Conservation (phyloP, 1,140 invertebrate species). For the Neodiprion fabricii region DNA sequence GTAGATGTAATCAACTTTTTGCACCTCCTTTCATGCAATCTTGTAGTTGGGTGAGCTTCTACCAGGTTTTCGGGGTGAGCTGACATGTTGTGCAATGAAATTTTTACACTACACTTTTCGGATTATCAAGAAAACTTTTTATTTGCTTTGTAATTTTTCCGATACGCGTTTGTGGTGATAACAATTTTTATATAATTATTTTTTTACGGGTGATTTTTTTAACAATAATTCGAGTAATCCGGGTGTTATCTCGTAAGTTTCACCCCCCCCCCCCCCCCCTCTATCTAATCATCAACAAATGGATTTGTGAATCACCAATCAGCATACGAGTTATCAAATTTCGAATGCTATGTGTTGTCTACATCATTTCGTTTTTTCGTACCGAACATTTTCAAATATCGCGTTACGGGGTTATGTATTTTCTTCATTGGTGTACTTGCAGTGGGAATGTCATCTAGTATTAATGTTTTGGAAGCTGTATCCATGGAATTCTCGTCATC, state of each 20-base stretch:
- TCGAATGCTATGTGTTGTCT: not conserved
- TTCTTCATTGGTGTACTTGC: no score
- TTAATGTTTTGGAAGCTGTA: not conserved
- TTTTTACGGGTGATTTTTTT: slow-evolving; percentile 5
- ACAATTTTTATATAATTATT: slow-evolving; percentile 8
- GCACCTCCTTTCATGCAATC: not conserved
- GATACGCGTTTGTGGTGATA: slow-evolving; percentile 15
- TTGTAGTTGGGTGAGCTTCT: not conserved
- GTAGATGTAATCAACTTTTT: slow-evolving; percentile 36
- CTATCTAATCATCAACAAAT: not conserved
- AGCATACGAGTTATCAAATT: slow-evolving; percentile 9
- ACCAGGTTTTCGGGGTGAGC: not conserved
- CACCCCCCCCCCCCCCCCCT: no score
- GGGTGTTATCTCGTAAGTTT: no score
- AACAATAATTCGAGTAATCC: no score
- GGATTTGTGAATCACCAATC: slow-evolving; percentile 12
- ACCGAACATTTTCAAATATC: no score
- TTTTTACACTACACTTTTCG: slow-evolving; percentile 1
- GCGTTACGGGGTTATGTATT: no score
- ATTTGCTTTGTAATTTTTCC: slow-evolving; percentile 16
- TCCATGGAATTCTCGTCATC: not conserved
- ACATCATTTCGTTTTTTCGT: no score
- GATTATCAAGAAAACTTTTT: not conserved
- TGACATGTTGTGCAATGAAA: not conserved
- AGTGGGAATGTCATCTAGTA: no score